Base-by-base conservation (phyloP, 2,113 vertebrate genomes). In the Microcebus lehilahytsara region DNA sequence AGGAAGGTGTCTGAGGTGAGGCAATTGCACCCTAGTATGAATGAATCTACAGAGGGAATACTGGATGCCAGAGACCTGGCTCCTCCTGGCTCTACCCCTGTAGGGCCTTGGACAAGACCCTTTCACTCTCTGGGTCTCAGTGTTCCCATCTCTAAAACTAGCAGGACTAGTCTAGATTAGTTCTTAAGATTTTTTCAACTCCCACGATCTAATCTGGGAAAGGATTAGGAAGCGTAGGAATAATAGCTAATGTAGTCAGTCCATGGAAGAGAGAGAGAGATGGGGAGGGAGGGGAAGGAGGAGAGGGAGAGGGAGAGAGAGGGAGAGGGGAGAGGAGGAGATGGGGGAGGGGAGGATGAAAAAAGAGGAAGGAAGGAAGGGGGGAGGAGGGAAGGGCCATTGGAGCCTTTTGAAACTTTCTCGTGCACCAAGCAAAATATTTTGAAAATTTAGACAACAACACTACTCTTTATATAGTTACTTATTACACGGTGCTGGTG, bases 401-500 rank as follows among this genome's bases (percentile, higher is more conserved):
- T 60, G 85, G 85, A 51, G 89, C 86, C 93, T 79, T 96, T 89
- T 94, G 60, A 96, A 98, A 97, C 97, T 97, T 98, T 96, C 97
- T 97, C 96, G 88, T 88, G 94, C 85, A 97, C 60, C 81, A 75
- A 95, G 97, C 80, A 96, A 98, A 98, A 95, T 97, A 74, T 96
- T 98, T 95, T 97, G 98, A 93, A 97, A 98, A 96, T 85, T 51
- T 84, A 91, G 97, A 96, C 96, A 97, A 91, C 81, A 97, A 95
- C 85, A 85, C 97, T 92, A 83, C 96, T 98, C 97, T 98, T 98
- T 98, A 91, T 98, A 96, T 95, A 97, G 98, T 98, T 98, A 96
- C 98, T 98, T 98, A 98, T 97, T 98, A 96, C 98, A 62, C 49
- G 53, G 96, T 66, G 95, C 97, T 97, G 67, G 97, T 96, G 97